Evolutionary conservation across 2,797 vertebrate species (phyloP), one percentile per base, ranked within the genome.

Genomic region (Apogon hyalosoma): DNA sequence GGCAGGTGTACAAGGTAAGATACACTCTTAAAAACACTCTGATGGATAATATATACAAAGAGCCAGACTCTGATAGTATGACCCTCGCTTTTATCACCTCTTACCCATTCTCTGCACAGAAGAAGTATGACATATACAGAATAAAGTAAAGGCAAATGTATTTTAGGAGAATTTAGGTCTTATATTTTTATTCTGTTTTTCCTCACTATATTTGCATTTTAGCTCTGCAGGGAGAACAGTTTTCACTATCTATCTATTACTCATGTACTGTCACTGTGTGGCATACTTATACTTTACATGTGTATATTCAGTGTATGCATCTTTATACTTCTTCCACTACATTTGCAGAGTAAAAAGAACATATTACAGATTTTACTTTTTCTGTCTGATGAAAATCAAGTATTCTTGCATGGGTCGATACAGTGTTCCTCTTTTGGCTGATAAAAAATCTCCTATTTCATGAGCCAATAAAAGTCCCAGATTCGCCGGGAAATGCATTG

Each of bases 1-100:
- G 97, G 21, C 96, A 98, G 77, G 97, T 98, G 48, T 98, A 97
- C 86, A 98, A 98, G 95, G 97, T 97, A 94, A 94, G 90, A 38
- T 9, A 7, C 28, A 50, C 59, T n/a, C 3, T 33, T 14, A 42
- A 33, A 66, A 24, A 16, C 7, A 46, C 40, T 47, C 16, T 41
- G 24, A 49, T 53, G 16, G 28, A 28, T 33, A 56, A 63, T 53
- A n/a, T 16, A 33, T 8, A 33, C 31, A 10, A 33, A 33, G 5
- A 33, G 31, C 7, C 31, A 33, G 18, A 57, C 39, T 39, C 3
- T 64, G 67, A 65, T 45, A 19, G 36, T 21, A 14, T 0, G 4
- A 3, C 13, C n/a, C 3, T 0, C 8, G n/a, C 8, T 56, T 15
- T 61, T 45, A 43, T 67, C 24, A 16, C 40, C 46, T 38, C 47